Percentiles rank a stretch among this genome's conserved stretches.
Evolutionary conservation across 2,888 invertebrate genomes (phyloP).

Genomic region (Morpho achilles): DNA sequence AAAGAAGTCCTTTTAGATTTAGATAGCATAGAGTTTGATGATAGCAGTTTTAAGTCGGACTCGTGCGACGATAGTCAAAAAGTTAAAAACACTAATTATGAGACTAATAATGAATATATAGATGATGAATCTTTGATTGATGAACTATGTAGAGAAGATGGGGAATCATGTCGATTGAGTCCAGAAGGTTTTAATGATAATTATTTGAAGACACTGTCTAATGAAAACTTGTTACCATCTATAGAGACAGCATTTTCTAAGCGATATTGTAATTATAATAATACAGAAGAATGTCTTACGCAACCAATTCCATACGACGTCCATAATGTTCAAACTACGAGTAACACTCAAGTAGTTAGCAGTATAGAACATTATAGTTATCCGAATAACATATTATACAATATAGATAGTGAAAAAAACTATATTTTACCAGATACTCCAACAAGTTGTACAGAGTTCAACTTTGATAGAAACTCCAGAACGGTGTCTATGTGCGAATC

Average conservation of each 20-base stretch:
- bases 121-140: slow-evolving; percentile 72
- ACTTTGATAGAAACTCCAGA: slow-evolving; percentile 55
- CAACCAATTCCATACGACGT: slow-evolving; percentile 30
- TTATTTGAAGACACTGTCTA: slow-evolving; percentile 44
- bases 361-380: slow-evolving; percentile 71
- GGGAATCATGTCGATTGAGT: slow-evolving; percentile 53
- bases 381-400: slow-evolving; percentile 66
- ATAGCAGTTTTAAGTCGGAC: slow-evolving; percentile 47
- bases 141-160: slow-evolving; percentile 69
- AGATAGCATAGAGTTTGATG: slow-evolving; percentile 65
- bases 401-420: slow-evolving; percentile 56
- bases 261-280: slow-evolving; percentile 52
- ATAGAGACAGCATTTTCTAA: slow-evolving; percentile 71
- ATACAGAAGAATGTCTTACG: slow-evolving; percentile 36
- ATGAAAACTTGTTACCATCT: slow-evolving; percentile 59
- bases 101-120: slow-evolving; percentile 61
- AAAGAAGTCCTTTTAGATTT: slow-evolving; percentile 69
- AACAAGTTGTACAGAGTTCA: slow-evolving; percentile 66
- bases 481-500: slow-evolving; percentile 67
- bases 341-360: slow-evolving; percentile 39
- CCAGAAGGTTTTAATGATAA: slow-evolving; percentile 62
- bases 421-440: slow-evolving; percentile 66
- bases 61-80: slow-evolving; percentile 35
- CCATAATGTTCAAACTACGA: slow-evolving; percentile 31
- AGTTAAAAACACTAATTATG: slow-evolving; percentile 39